A percentile compares a stretch with the other conserved stretches of the same genome.
These are phyloP conservation scores for Coenonympha arcania DNA, from an alignment of 2,888 invertebrate genomes.

Conservation along the genomic window DNA sequence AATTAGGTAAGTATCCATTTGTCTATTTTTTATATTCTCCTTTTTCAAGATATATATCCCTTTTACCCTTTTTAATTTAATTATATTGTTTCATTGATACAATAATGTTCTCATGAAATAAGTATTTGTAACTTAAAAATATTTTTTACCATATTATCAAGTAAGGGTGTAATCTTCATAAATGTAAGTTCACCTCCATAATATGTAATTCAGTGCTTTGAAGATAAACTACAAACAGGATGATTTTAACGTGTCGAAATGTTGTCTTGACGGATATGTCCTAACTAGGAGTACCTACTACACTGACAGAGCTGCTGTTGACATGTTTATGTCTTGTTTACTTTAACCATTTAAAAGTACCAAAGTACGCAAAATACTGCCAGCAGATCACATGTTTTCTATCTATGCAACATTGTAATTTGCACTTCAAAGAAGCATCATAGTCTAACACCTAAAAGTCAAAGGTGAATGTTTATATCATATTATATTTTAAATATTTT, in stretches of 20 bases:
- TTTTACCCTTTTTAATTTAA: too few relatives aligned
- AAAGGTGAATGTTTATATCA: too few relatives aligned
- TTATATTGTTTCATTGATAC: too few relatives aligned
- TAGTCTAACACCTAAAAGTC: too few relatives aligned
- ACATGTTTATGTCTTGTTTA: slow-evolving; percentile 9
- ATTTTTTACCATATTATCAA: too few relatives aligned
- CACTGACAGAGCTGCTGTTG: background rate
- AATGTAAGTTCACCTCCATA: background rate
- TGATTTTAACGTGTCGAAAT: slow-evolving; percentile 9
- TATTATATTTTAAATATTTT: too few relatives aligned
- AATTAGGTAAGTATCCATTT: background rate
- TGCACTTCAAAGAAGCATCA: too few relatives aligned
- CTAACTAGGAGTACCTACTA: slow-evolving; percentile 8
- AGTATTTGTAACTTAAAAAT: too few relatives aligned
- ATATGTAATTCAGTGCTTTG: background rate
- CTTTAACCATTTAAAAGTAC: background rate
- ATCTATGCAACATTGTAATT: background rate
- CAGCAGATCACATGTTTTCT: background rate
- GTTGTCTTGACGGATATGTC: slow-evolving; percentile 3
- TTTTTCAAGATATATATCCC: too few relatives aligned
- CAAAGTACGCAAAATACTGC: background rate
- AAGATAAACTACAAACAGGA: background rate
- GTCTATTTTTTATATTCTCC: too few relatives aligned
- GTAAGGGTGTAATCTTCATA: too few relatives aligned
- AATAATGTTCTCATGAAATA: too few relatives aligned